Percentiles rank a stretch among this genome's conserved stretches.
Conservation (phyloP, 2,797 vertebrate genomes). For the Lindbergichthys nudifrons region DNA sequence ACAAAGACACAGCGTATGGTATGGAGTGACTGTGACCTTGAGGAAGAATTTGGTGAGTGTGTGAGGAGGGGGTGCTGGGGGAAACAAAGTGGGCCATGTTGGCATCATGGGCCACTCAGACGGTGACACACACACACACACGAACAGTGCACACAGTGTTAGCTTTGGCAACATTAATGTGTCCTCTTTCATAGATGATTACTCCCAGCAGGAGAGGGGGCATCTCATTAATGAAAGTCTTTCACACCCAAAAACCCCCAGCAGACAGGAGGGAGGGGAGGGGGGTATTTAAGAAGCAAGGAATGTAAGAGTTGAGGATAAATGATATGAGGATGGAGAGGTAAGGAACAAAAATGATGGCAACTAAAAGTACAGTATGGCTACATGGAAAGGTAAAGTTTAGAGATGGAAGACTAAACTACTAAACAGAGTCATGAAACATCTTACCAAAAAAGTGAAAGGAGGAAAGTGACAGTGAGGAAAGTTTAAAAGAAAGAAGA, state of each 20-base stretch:
- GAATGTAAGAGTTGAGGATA: conserved; percentile 38
- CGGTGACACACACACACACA: conserved; percentile 31
- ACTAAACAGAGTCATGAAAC: no score
- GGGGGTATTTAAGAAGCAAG: conserved; percentile 37
- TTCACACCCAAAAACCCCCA: conserved; percentile 71
- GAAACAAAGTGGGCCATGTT: conserved; percentile 73
- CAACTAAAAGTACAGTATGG: conserved; percentile 20
- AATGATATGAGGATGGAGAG: conserved; percentile 29
- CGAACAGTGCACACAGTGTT: conserved; percentile 56
- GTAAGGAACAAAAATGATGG: conserved; percentile 6
- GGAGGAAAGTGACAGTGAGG: background rate
- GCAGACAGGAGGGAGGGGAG: conserved; percentile 35
- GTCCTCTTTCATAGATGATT: conserved; percentile 85
- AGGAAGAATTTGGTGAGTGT: conserved; percentile 68
- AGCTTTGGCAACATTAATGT: conserved; percentile 76
- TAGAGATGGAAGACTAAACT: no score
- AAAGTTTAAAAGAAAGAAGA: conserved; percentile 25
- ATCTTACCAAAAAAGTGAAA: no score
- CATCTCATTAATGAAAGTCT: conserved; percentile 80
- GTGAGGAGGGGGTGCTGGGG: conserved; percentile 48
- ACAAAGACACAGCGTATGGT: conserved; percentile 46
- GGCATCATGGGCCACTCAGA: conserved; percentile 61
- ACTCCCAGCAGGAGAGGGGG: conserved; percentile 81
- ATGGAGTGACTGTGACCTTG: conserved; percentile 69
- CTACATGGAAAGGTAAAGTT: conserved; percentile 8